Conservation (phyloP, 2,797 vertebrate genomes). For the Molossus alvarezi region DNA sequence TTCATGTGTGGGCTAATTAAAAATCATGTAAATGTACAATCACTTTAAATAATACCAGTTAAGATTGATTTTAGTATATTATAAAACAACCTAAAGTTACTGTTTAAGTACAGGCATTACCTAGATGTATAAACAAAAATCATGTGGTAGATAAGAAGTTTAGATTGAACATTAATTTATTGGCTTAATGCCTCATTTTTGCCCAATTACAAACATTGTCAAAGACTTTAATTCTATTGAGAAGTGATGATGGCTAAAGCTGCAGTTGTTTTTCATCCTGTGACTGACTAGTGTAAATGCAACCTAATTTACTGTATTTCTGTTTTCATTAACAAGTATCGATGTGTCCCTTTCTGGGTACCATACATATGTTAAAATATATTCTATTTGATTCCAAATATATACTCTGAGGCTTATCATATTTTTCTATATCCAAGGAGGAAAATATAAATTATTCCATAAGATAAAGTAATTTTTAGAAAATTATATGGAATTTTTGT, state of each 20-base stretch:
- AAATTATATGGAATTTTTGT: background rate
- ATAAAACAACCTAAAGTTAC: background rate
- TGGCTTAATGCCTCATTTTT: background rate
- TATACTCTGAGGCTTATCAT: background rate
- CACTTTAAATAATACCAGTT: background rate
- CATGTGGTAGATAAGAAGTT: background rate
- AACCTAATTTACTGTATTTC: background rate
- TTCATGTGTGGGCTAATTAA: background rate
- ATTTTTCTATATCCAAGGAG: background rate
- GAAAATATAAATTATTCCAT: background rate
- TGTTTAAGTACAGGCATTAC: background rate
- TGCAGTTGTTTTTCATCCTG: background rate
- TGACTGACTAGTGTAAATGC: background rate
- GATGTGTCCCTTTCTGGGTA: background rate
- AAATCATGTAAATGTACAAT: background rate
- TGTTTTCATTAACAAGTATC: background rate
- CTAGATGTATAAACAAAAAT: background rate
- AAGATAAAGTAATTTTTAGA: background rate
- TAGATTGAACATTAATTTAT: background rate
- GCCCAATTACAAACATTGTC: background rate
- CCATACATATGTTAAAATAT: background rate
- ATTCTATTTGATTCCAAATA: conserved; percentile 28
- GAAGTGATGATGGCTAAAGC: background rate
- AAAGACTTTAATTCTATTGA: background rate
- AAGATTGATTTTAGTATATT: background rate